Evolutionary conservation across 2,797 vertebrate genomes (phyloP).

Genomic region (Danio kyathit): DNA sequence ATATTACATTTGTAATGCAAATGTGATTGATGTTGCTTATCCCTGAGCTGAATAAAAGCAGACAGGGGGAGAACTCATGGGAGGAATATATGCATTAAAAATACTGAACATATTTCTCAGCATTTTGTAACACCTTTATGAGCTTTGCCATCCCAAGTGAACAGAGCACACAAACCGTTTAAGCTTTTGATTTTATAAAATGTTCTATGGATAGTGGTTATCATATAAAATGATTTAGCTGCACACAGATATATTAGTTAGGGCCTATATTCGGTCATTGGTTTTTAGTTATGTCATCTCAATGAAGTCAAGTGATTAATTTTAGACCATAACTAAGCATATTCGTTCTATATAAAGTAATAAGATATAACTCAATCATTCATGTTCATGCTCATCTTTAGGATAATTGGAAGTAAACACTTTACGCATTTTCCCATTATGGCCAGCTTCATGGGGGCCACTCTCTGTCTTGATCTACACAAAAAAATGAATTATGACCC

Average conservation of each 20-base stretch:
- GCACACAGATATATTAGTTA: background rate
- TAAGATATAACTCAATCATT: background rate
- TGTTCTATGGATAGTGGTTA: background rate
- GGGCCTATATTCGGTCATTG: background rate
- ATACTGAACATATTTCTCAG: constrained; percentile 5
- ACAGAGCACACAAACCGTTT: background rate
- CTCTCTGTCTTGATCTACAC: background rate
- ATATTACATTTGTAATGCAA: constrained; percentile 55
- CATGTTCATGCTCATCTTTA: background rate
- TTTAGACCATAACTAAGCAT: background rate
- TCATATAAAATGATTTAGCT: background rate
- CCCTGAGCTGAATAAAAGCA: constrained; percentile 44
- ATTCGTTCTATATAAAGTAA: background rate
- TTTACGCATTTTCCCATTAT: background rate
- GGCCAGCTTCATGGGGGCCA: background rate
- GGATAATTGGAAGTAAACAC: background rate
- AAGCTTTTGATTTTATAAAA: background rate
- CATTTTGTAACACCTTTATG: background rate
- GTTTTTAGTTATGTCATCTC: background rate
- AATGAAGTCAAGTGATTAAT: background rate
- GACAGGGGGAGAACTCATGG: constrained; percentile 10
- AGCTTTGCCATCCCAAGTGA: background rate
- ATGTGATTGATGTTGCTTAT: constrained; percentile 46
- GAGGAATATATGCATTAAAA: constrained; percentile 16
- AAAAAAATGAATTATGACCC: background rate